Percentiles rank a stretch among this genome's conserved stretches.
Evolutionary conservation across 2,888 invertebrate species (phyloP).

Genomic region (Trichogramma evanescens): DNA sequence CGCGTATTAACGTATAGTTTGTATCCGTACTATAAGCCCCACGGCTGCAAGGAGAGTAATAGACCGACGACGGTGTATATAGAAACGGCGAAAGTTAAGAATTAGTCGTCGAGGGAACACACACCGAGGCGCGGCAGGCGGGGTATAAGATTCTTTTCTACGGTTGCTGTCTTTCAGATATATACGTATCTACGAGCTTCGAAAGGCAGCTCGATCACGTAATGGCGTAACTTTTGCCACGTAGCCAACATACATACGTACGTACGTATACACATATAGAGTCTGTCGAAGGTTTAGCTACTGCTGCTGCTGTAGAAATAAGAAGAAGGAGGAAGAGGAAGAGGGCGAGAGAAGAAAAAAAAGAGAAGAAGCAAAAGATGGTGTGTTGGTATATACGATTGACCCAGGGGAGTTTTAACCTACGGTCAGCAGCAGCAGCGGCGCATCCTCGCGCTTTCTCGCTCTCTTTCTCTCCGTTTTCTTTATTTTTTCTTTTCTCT

Average conservation of each 20-base stretch:
- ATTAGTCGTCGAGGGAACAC: constrained; percentile 8
- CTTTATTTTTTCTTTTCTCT: not conserved
- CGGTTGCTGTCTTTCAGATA: too few species aligned
- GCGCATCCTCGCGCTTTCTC: constrained; percentile 18
- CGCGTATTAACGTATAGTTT: too few species aligned
- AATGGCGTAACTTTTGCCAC: constrained; percentile 41
- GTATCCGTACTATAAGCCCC: too few species aligned
- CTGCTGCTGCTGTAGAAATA: constrained; percentile 3
- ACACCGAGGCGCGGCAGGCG: too few species aligned
- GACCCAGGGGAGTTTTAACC: constrained; percentile 41
- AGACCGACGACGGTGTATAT: not conserved
- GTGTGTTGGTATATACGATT: constrained; percentile 20
- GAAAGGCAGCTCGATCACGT: constrained; percentile 32
- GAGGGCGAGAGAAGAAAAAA: too few species aligned
- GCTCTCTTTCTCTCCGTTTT: constrained; percentile 3
- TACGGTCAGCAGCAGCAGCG: constrained; percentile 34
- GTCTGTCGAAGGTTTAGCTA: constrained; percentile 6
- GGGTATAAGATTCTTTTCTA: too few species aligned
- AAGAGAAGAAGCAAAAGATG: not conserved
- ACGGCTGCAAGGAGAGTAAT: too few species aligned
- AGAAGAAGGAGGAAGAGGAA: constrained; percentile 8
- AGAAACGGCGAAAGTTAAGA: constrained; percentile 17
- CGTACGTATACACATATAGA: not conserved
- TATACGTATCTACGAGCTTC: too few species aligned
- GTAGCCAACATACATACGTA: not conserved